These are phyloP conservation scores for Amazonetta brasiliensis DNA, from an alignment of 2,797 vertebrate genomes.

Conservation along the genomic window DNA sequence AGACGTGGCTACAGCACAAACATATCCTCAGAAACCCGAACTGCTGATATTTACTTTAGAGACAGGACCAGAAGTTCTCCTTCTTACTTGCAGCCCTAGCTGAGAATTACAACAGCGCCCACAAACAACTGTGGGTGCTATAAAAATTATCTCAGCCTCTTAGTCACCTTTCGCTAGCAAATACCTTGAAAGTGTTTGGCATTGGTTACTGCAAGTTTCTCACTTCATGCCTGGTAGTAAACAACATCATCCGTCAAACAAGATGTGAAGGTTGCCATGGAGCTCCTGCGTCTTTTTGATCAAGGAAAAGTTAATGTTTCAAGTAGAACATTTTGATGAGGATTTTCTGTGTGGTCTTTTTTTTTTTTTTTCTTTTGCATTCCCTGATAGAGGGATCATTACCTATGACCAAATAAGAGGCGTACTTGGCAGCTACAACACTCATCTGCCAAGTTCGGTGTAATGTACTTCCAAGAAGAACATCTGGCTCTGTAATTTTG, in stretches of 20 bases:
- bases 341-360: slow-evolving; percentile 38
- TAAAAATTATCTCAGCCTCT: slow-evolving; percentile 24
- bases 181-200: slow-evolving; percentile 69
- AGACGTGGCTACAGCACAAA: background rate
- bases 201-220: slow-evolving; percentile 43
- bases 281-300: slow-evolving; percentile 13
- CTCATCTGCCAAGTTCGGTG: slow-evolving; percentile 56
- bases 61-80: slow-evolving; percentile 19
- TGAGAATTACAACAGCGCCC: slow-evolving; percentile 55
- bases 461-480: slow-evolving; percentile 54
- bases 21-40: background rate
- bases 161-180: slow-evolving; percentile 53
- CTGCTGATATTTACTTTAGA: background rate
- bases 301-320: background rate
- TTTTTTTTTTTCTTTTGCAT: background rate
- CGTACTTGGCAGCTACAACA: slow-evolving; percentile 53
- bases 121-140: slow-evolving; percentile 51
- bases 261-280: slow-evolving; percentile 61
- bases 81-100: slow-evolving; percentile 43
- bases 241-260: slow-evolving; percentile 48
- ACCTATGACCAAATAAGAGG: slow-evolving; percentile 67
- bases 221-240: slow-evolving; percentile 62
- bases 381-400: slow-evolving; percentile 43
- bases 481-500: slow-evolving; percentile 70
- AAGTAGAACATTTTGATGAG: background rate